Evolutionary conservation across 2,113 vertebrate species (phyloP).

Genomic region (Poicephalus gulielmi): DNA sequence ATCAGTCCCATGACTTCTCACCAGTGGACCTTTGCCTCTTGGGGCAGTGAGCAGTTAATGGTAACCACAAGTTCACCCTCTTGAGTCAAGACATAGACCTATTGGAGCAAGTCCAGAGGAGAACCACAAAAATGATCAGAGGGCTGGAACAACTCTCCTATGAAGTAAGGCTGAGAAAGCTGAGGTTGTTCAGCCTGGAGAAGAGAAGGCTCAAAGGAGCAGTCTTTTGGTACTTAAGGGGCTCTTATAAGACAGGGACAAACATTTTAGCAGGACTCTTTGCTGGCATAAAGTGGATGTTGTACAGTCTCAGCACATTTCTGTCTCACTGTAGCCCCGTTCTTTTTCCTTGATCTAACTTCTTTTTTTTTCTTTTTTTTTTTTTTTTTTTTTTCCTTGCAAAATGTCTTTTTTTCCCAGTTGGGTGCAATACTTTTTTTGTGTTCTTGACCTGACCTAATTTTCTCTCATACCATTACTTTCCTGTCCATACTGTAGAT

Average conservation of each 20-base stretch:
- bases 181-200: neutral
- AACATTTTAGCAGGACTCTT: neutral
- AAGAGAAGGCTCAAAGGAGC: neutral
- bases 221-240: neutral
- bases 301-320: neutral
- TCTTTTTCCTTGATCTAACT: neutral
- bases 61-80: neutral
- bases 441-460: neutral
- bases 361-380: neutral
- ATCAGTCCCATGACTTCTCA: neutral
- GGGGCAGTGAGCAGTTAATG: neutral
- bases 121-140: neutral
- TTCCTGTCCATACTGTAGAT: neutral
- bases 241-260: neutral
- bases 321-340: neutral
- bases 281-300: neutral
- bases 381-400: neutral
- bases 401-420: neutral
- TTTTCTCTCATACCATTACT: neutral
- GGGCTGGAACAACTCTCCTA: neutral
- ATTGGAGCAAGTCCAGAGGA: neutral
- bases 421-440: neutral
- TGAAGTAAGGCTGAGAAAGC: neutral
- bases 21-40: neutral
- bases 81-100: neutral